Evolutionary conservation across 2,888 invertebrate species (phyloP), one percentile per base, ranked within the genome.

Genomic region (Callosobruchus maculatus): DNA sequence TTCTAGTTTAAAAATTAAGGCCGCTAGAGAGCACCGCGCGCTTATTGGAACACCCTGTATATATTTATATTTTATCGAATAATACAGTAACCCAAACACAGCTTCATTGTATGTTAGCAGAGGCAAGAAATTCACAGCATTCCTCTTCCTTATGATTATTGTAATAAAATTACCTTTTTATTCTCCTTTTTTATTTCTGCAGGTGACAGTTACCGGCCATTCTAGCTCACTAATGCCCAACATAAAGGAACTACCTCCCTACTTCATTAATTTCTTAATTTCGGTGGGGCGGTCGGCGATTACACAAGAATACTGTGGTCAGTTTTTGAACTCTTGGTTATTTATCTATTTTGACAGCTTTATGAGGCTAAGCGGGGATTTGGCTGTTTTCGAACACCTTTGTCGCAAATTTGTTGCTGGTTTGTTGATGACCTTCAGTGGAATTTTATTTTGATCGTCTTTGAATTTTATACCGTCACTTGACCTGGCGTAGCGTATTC

Each of bases 91-190:
- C n/a, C n/a, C n/a, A n/a, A n/a, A n/a, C n/a, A n/a, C n/a, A n/a
- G n/a, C n/a, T n/a, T n/a, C n/a, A n/a, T n/a, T n/a, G n/a, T n/a
- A n/a, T n/a, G n/a, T n/a, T n/a, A n/a, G n/a, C n/a, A n/a, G 13
- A 49, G 49, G 13, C 13, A 49, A 49, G 1, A 49, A 13, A 49
- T 49, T 3, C 3, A 49, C 49, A 13, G 72, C 78, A 74, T 78
- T 77, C 77, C 75, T 77, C 74, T 78, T 74, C 74, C 76, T 74
- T 71, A 74, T 73, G 71, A 73, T 77, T 76, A 74, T 74, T 72
- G 76, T 77, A 78, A 78, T 78, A 78, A 78, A 78, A 77, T 76
- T 76, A 71, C 31, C 74, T 74, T 73, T 73, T 75, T 76, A 30
- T 67, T 20, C 5, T 1, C 22, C 22, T 68, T 68, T 68, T 22